These are phyloP conservation scores for Hemicrepidius hirtus DNA, from an alignment of 2,888 invertebrate species.

Conservation along the genomic window DNA sequence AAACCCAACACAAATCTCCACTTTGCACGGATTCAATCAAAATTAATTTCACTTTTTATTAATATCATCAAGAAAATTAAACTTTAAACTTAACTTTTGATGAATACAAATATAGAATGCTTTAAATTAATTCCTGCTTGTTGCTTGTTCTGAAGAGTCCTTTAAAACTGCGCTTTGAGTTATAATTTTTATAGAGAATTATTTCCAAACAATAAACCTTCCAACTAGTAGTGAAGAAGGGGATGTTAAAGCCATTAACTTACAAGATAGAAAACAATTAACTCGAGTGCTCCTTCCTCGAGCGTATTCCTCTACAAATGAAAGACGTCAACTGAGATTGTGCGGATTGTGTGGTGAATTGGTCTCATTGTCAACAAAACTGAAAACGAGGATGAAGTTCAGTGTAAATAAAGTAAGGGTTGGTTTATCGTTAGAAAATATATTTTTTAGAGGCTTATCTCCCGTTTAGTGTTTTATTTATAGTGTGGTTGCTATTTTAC, in stretches of 20 bases:
- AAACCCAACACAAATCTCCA: neutral
- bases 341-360: slow-evolving; percentile 19
- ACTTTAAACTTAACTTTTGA: neutral
- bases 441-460: no score
- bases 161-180: neutral
- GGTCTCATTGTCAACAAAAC: slow-evolving; percentile 29
- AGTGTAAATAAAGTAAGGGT: neutral
- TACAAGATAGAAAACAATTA: slow-evolving; percentile 25
- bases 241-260: slow-evolving; percentile 9
- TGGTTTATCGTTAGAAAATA: neutral
- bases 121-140: no score
- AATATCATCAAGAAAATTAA: neutral
- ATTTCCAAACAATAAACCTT: slow-evolving; percentile 18
- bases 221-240: neutral
- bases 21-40: neutral
- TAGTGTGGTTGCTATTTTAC: no score
- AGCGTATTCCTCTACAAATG: slow-evolving; percentile 10
- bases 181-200: neutral
- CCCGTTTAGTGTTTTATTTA: no score
- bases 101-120: neutral
- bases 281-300: slow-evolving; percentile 2
- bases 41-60: neutral
- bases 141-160: no score
- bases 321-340: slow-evolving; percentile 21
- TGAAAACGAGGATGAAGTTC: slow-evolving; percentile 14